Evolutionary conservation across 2,797 vertebrate genomes (phyloP), one percentile per base, ranked within the genome.

Genomic region (Myiothlypis coronata): DNA sequence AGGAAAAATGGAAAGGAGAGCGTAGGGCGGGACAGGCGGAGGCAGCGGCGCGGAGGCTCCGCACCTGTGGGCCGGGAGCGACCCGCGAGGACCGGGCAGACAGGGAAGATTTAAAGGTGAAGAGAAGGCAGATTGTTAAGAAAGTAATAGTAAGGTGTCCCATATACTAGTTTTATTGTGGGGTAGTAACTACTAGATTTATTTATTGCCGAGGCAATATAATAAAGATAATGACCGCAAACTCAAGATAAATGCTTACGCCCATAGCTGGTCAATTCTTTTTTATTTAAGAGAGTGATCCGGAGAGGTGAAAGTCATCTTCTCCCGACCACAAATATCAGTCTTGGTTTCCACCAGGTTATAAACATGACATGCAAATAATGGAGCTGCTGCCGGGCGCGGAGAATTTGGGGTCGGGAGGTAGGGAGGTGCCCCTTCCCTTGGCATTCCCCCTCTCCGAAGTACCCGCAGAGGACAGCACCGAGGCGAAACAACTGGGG

Each of bases 141-240:
- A 93, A 97, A 98, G 97, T 95, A 97, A 96, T 96, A 96, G 96
- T 93, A 72, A 94, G 94, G 94, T 95, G 97, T 98, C 97, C 97
- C 96, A 93, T 94, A 90, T 96, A 96, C 83, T 97, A 60, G 95
- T 95, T 98, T 97, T 97, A 96, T 97, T 95, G 97, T 93, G 96
- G 96, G 90, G 91, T 92, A 94, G 96, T 96, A 97, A 97, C 96
- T 77, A 86, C 92, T 32, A 65, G 97, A 89, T 96, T 96, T 98
- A 98, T 98, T 97, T 97, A 97, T 96, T 94, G 97, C 95, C 76
- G 43, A 84, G 96, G 93, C 96, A 96, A 72, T 97, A 96, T 95
- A 97, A 97, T 97, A 96, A 97, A 97, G 97, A 96, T 96, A 97
- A 97, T 94, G 97, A 97, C 97, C 96, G 64, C 98, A 97, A 98